Evolutionary conservation across 2,888 invertebrate species (phyloP).

Genomic region (Monochamus alternatus): DNA sequence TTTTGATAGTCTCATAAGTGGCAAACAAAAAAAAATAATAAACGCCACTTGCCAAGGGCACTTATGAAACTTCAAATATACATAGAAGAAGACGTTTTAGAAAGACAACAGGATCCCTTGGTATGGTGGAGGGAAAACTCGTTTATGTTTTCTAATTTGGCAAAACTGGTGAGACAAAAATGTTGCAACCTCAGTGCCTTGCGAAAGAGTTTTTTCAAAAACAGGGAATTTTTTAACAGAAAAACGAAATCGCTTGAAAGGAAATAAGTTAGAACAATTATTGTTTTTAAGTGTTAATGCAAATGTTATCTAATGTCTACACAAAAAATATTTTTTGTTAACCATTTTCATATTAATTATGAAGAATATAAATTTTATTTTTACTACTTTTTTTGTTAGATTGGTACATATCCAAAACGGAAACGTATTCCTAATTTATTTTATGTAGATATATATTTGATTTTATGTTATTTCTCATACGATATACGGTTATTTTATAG

Average conservation of each 20-base stretch:
- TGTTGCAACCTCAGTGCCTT: conserved; percentile 43
- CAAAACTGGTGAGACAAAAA: conserved; percentile 35
- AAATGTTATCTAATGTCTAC: too few relatives aligned
- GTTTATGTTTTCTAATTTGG: conserved; percentile 40
- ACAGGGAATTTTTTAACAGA: conserved; percentile 3
- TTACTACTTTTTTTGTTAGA: too few relatives aligned
- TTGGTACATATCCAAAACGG: too few relatives aligned
- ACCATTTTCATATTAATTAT: too few relatives aligned
- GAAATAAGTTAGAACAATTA: conserved; percentile 19
- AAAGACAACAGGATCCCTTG: conserved; percentile 36
- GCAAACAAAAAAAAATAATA: background rate
- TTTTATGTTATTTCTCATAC: too few relatives aligned
- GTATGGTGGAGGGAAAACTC: conserved; percentile 40
- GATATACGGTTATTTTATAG: too few relatives aligned
- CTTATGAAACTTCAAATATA: conserved; percentile 43
- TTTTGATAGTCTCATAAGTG: background rate
- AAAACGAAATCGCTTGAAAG: background rate
- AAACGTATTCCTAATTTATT: too few relatives aligned
- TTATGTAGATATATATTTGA: too few relatives aligned
- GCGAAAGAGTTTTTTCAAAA: conserved; percentile 38
- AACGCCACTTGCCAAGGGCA: background rate
- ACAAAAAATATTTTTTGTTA: too few relatives aligned
- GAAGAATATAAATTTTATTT: too few relatives aligned
- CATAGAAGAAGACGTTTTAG: conserved; percentile 26
- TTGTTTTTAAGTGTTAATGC: conserved; percentile 30